A percentile compares a stretch with the other conserved stretches of the same genome.
These are phyloP conservation scores for Volucella zonaria DNA, from an alignment of 2,888 invertebrate genomes.

Conservation along the genomic window DNA sequence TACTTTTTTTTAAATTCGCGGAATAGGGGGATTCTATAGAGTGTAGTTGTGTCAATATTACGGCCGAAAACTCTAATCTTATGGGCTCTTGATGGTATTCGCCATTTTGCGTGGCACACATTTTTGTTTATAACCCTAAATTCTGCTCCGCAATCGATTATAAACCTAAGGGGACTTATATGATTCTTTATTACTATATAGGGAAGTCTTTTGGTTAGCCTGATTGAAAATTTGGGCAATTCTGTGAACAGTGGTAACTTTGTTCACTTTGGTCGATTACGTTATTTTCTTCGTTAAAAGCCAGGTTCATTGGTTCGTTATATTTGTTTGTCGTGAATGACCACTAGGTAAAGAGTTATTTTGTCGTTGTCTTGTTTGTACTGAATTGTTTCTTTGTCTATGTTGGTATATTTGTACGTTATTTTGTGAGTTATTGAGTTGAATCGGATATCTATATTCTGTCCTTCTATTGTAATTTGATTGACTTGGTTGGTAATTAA, in stretches of 20 bases:
- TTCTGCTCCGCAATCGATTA: conserved; percentile 38
- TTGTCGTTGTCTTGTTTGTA: conserved; percentile 6
- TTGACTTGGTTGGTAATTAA: too few relatives aligned
- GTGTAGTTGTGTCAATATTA: conserved; percentile 18
- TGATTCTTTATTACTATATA: conserved; percentile 7
- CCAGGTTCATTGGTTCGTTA: conserved; percentile 4
- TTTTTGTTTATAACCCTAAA: conserved; percentile 37
- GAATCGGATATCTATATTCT: not conserved
- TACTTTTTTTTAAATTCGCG: not conserved
- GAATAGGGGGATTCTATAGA: too few relatives aligned
- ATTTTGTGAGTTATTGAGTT: too few relatives aligned
- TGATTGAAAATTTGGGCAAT: not conserved
- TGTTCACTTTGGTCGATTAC: conserved; percentile 3
- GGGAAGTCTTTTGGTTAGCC: too few relatives aligned
- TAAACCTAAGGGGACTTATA: conserved; percentile 12
- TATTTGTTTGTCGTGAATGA: conserved; percentile 12
- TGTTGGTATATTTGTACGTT: not conserved
- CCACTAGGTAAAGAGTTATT: not conserved
- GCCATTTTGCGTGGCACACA: conserved; percentile 28
- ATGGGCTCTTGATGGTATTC: conserved; percentile 3
- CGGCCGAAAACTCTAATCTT: conserved; percentile 22
- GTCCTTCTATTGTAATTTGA: too few relatives aligned
- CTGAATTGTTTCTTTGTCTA: not conserved
- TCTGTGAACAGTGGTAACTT: not conserved
- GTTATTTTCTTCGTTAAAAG: conserved; percentile 17